Percentiles rank a stretch among this genome's conserved stretches.
Evolutionary conservation across 2,888 invertebrate genomes (phyloP).

Genomic region (Clanis bilineata): DNA sequence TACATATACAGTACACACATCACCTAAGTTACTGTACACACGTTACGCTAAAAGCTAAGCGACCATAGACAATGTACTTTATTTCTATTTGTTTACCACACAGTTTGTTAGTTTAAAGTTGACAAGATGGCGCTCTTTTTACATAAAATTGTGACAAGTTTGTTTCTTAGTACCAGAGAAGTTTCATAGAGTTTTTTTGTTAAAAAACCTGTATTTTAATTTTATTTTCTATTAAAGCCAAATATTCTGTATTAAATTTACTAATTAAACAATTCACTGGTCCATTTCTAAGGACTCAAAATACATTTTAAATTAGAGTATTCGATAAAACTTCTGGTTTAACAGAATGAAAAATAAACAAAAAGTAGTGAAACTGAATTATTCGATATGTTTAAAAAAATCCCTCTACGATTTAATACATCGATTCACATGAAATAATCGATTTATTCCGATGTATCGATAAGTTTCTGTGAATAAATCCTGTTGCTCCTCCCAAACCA

Average conservation of each 20-base stretch:
- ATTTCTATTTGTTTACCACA: slow-evolving; percentile 27
- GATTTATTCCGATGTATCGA: not conserved
- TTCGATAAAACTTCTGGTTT: not conserved
- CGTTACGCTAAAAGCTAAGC: slow-evolving; percentile 34
- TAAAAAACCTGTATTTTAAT: not conserved
- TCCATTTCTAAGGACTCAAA: not conserved
- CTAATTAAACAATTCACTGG: not conserved
- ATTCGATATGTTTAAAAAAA: not conserved
- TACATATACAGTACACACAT: slow-evolving; percentile 28
- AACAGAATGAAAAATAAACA: not conserved
- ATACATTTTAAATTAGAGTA: not conserved
- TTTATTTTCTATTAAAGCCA: not conserved
- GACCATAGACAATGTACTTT: slow-evolving; percentile 42
- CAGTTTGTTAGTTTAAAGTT: slow-evolving; percentile 19
- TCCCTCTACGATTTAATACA: not conserved
- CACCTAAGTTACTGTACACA: slow-evolving; percentile 46
- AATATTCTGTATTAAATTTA: not conserved
- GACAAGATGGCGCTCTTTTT: slow-evolving; percentile 44
- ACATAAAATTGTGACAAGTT: not conserved
- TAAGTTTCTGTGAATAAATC: not conserved
- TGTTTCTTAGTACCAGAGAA: not conserved
- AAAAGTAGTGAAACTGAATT: not conserved
- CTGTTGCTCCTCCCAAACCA: slow-evolving; percentile 38
- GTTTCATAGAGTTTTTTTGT: not conserved
- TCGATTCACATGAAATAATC: not conserved